Evolutionary conservation across 2,797 vertebrate genomes (phyloP).

Genomic region (Brachymystax lenok): DNA sequence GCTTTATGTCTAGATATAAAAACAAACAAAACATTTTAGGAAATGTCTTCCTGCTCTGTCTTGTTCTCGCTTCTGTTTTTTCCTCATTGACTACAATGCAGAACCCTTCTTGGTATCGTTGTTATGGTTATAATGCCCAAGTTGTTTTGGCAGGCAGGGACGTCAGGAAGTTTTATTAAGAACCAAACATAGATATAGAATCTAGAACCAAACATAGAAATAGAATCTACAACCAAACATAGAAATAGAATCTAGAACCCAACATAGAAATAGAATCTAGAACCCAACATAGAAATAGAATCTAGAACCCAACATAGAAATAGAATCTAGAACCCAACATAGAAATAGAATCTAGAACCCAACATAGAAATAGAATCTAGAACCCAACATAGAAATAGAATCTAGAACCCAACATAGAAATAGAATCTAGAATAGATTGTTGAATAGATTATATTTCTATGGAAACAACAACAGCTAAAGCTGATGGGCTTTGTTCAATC

Average conservation of each 20-base stretch:
- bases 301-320: no score
- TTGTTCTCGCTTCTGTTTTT: slow-evolving; percentile 10
- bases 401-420: no score
- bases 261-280: no score
- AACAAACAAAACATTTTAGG: neutral
- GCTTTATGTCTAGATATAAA: slow-evolving; percentile 14
- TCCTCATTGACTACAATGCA: neutral
- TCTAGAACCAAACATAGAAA: no score
- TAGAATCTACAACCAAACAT: neutral
- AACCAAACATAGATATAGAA: neutral
- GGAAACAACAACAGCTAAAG: neutral
- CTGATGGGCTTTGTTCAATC: neutral
- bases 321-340: no score
- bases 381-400: no score
- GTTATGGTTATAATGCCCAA: neutral
- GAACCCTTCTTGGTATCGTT: neutral
- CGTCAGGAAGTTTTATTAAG: neutral
- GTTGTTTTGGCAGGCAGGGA: neutral
- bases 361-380: neutral
- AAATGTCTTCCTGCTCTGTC: neutral
- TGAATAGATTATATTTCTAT: neutral
- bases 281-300: no score
- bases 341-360: neutral
- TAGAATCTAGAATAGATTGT: neutral
- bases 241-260: no score